Conservation (phyloP, 1,140 invertebrate species). For the Trichonephila inaurata region DNA sequence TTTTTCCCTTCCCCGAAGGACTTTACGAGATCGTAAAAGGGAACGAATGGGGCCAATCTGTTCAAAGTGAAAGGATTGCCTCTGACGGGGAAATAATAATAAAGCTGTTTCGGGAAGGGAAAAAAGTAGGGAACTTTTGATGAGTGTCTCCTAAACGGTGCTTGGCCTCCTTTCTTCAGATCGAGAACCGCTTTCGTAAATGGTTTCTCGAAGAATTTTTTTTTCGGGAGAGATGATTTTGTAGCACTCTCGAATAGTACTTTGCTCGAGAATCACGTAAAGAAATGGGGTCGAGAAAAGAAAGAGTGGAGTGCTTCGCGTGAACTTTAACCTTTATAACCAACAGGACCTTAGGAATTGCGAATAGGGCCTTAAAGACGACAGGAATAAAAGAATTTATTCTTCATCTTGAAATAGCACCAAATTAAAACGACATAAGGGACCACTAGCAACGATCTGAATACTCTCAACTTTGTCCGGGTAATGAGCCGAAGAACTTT, state of each 20-base stretch:
- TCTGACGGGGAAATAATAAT: background rate
- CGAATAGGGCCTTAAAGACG: too few relatives aligned
- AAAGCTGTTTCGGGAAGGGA: background rate
- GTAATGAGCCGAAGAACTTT: too few relatives aligned
- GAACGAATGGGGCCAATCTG: constrained; percentile 22
- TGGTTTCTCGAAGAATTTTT: background rate
- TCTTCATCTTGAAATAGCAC: too few relatives aligned
- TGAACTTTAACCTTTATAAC: too few relatives aligned
- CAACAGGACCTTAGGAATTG: too few relatives aligned
- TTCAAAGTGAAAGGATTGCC: constrained; percentile 17
- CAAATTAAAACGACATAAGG: too few relatives aligned
- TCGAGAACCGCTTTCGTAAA: background rate
- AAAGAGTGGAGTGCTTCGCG: too few relatives aligned
- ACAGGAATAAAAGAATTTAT: too few relatives aligned
- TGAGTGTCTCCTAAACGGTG: constrained; percentile 10
- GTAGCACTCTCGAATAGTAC: background rate
- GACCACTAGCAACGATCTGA: too few relatives aligned
- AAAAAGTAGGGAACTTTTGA: background rate
- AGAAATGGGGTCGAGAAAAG: background rate
- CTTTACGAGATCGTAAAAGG: constrained; percentile 13
- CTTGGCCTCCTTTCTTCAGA: background rate
- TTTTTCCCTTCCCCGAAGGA: background rate
- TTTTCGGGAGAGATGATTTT: background rate
- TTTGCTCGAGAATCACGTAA: background rate
- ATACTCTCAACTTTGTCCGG: too few relatives aligned